A percentile compares a stretch with the other conserved stretches of the same genome.
phyloP scores from a whole-genome alignment of 2,113 vertebrate species.

The Trachemys scripta region DNA sequence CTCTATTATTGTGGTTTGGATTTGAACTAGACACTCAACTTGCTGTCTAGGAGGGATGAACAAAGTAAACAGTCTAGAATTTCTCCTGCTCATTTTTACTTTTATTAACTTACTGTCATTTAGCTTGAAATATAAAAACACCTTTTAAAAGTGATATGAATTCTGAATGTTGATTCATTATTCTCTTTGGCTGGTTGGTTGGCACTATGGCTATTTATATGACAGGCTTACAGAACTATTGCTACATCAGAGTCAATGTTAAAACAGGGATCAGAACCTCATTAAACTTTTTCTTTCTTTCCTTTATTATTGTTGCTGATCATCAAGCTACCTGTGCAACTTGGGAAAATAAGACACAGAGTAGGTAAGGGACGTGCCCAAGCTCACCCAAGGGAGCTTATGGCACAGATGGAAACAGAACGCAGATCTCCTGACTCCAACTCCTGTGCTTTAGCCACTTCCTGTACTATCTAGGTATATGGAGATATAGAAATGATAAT shows the following conservation, averaged over 20 bases:
- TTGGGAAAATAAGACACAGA: background rate
- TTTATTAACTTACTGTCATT: background rate
- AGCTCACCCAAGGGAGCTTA: background rate
- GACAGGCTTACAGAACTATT: background rate
- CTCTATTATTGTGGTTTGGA: constrained; percentile 25
- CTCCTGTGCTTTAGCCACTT: background rate
- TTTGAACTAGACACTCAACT: background rate
- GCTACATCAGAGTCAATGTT: background rate
- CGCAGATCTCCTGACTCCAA: background rate
- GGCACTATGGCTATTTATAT: background rate
- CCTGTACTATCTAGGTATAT: fast-evolving
- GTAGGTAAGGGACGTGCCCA: background rate
- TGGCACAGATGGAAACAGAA: background rate
- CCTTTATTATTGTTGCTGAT: background rate
- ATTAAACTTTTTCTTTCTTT: background rate
- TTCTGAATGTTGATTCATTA: background rate
- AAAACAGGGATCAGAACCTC: background rate
- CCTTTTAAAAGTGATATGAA: background rate
- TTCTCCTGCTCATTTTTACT: background rate
- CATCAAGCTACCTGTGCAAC: background rate
- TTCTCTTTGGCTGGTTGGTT: background rate
- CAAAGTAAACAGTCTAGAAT: background rate
- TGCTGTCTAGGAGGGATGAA: background rate
- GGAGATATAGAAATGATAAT: background rate
- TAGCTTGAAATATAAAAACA: background rate